These are phyloP conservation scores for Drosophila subobscura DNA, from an alignment of 1,140 invertebrate genomes.

Conservation along the genomic window DNA sequence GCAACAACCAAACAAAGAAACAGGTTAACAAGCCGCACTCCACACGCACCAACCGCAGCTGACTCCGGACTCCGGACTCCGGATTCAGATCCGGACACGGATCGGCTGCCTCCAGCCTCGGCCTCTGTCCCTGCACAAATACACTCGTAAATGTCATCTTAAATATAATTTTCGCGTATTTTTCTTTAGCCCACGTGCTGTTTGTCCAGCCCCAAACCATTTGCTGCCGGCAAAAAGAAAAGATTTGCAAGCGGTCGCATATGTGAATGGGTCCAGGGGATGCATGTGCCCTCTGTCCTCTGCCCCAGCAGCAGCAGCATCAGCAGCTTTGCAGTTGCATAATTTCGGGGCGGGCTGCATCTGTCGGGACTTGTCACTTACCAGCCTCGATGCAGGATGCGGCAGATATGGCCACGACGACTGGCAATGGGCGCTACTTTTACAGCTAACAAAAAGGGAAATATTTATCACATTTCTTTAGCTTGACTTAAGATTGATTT, in stretches of 20 bases:
- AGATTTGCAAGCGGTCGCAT: slow-evolving; percentile 72
- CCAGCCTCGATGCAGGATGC: background rate
- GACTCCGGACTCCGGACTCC: slow-evolving; percentile 9
- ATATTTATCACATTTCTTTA: background rate
- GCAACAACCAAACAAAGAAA: slow-evolving; percentile 26
- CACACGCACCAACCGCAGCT: slow-evolving; percentile 55
- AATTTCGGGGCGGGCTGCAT: slow-evolving; percentile 58
- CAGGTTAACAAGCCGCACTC: slow-evolving; percentile 49
- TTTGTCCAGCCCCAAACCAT: slow-evolving; percentile 26
- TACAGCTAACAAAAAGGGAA: background rate
- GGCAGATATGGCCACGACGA: background rate
- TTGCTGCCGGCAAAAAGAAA: slow-evolving; percentile 39
- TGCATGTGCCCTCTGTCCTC: slow-evolving; percentile 1
- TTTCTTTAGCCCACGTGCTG: slow-evolving; percentile 58
- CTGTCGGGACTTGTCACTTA: slow-evolving; percentile 43
- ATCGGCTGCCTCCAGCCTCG: too few relatives aligned
- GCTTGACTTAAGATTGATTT: too few relatives aligned
- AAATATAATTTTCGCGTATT: slow-evolving; percentile 80
- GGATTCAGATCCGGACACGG: background rate
- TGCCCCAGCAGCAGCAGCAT: too few relatives aligned
- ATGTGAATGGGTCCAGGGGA: slow-evolving; percentile 39
- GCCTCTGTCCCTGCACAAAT: slow-evolving; percentile 29
- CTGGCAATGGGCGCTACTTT: background rate
- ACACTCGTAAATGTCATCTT: slow-evolving; percentile 71
- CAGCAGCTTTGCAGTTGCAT: slow-evolving; percentile 52